A percentile compares a stretch with the other conserved stretches of the same genome.
Evolutionary conservation across 2,113 vertebrate genomes (phyloP).

Genomic region (Cichladusa arquata): DNA sequence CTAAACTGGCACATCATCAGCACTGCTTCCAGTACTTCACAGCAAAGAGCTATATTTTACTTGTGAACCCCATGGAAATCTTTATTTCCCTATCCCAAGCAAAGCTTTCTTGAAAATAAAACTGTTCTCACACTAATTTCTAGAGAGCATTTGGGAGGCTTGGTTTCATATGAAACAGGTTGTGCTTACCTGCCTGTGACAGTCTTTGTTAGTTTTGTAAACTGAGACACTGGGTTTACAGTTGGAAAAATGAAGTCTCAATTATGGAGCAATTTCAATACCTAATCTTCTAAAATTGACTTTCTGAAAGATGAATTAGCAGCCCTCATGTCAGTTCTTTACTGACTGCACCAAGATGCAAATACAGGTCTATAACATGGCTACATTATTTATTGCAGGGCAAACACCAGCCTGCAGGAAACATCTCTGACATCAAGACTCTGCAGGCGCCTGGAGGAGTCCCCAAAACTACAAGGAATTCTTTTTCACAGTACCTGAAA

Average conservation of each 20-base stretch:
- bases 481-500: not conserved
- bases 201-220: not conserved
- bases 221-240: not conserved
- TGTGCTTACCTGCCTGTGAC: not conserved
- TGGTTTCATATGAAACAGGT: not conserved
- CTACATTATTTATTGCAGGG: not conserved
- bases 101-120: not conserved
- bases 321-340: not conserved
- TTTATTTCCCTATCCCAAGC: not conserved
- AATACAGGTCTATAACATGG: not conserved
- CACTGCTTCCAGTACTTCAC: not conserved
- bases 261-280: not conserved
- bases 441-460: accelerated
- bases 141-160: not conserved
- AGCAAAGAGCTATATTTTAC: not conserved
- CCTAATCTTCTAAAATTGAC: not conserved
- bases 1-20: not conserved
- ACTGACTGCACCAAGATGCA: not conserved
- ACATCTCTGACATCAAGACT: accelerated
- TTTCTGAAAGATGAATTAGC: not conserved
- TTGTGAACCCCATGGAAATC: not conserved
- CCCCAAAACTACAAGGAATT: accelerated
- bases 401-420: not conserved
- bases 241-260: not conserved
- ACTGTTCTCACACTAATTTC: not conserved